Evolutionary conservation across 2,888 invertebrate species (phyloP), one percentile per base, ranked within the genome.

Genomic region (Eubasilissa splendida): DNA sequence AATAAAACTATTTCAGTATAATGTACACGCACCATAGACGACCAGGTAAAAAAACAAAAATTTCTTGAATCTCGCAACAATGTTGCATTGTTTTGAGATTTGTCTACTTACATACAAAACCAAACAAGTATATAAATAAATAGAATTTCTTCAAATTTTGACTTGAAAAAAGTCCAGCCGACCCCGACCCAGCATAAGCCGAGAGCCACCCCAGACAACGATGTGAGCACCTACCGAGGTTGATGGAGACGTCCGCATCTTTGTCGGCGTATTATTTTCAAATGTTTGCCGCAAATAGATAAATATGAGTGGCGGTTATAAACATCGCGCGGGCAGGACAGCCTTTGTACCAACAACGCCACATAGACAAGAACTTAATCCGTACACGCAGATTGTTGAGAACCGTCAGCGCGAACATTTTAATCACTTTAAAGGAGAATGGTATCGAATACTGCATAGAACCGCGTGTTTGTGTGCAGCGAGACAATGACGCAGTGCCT

Each of bases 251-350:
- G 42, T 71, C 54, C 22, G 33, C 71, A 71, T 33, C 56, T 56
- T 56, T 71, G 33, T 52, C 71, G 71, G 71, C 12, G 52, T n/a
- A 66, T 66, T 52, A 52, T 14, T 14, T 68, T 52, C 14, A 68
- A 68, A 66, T 50, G 3, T 9, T 66, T 50, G 66, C 50, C 14
- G 14, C 50, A 66, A 52, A 52, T 68, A 68, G 50, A 68, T 52
- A 50, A 52, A 52, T 12, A 11, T 52, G 14, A 52, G 42, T 66
- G 66, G 14, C 66, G 7, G 66, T 66, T 66, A 66, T 66, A 66
- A 66, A 50, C 66, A 52, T 66, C n/a, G 42, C 42, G 42, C 42
- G 50, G 52, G n/a, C 66, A n/a, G 50, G 50, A n/a, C n/a, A 50
- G n/a, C 50, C n/a, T 10, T 50, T n/a, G 42, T 50, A 50, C 50